Evolutionary conservation across 2,113 vertebrate genomes (phyloP).

Genomic region (Formicarius rufipectus): DNA sequence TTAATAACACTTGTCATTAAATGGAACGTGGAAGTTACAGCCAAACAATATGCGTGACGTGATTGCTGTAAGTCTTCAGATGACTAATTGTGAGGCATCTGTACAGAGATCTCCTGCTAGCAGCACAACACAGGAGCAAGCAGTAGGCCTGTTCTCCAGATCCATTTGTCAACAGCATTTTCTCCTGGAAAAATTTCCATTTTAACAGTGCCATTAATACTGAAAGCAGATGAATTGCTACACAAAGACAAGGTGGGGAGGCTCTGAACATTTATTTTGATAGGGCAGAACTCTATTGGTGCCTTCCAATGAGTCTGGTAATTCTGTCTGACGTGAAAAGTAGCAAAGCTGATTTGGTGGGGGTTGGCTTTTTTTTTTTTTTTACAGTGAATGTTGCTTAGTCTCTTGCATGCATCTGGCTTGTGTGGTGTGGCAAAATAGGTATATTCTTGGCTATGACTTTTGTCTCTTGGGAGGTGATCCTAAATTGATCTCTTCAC

Average conservation of each 20-base stretch:
- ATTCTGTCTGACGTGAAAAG: constrained; percentile 31
- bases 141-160: constrained; percentile 26
- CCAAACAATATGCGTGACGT: constrained; percentile 57
- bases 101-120: constrained; percentile 52
- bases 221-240: not conserved
- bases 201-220: not conserved
- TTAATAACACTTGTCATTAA: constrained; percentile 70
- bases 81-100: constrained; percentile 69
- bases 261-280: constrained; percentile 29
- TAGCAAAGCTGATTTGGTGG: not conserved
- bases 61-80: constrained; percentile 52
- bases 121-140: constrained; percentile 31
- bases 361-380: accelerated
- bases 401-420: not conserved
- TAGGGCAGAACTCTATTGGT: constrained; percentile 30
- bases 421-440: not conserved
- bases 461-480: not conserved
- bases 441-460: not conserved
- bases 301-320: not conserved
- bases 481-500: not conserved
- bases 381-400: not conserved
- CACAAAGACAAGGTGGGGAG: not conserved
- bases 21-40: constrained; percentile 58
- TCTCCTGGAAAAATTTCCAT: constrained; percentile 11
- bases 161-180: constrained; percentile 45